Conservation (phyloP, 2,888 invertebrate species). For the Bibio marci region DNA sequence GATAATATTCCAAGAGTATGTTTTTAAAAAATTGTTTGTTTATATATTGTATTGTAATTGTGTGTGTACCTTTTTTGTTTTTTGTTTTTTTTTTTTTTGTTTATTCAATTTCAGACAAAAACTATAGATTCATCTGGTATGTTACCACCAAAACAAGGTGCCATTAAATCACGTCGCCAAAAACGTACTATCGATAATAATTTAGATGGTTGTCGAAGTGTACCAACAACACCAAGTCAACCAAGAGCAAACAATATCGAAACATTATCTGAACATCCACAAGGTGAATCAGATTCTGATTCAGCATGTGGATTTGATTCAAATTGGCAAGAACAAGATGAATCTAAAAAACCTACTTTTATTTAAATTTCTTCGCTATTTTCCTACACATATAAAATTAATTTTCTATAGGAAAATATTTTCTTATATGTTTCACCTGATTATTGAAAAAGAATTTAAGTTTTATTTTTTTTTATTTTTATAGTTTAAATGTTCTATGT, state of each 20-base stretch:
- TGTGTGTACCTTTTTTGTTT: no score
- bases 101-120: constrained; percentile 36
- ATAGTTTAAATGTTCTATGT: no score
- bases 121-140: constrained; percentile 27
- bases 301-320: constrained; percentile 74
- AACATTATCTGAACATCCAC: constrained; percentile 13
- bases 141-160: constrained; percentile 57
- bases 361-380: no score
- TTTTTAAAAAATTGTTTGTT: neutral
- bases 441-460: no score
- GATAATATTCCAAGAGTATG: constrained; percentile 61
- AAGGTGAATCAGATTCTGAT: constrained; percentile 69
- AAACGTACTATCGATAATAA: constrained; percentile 37
- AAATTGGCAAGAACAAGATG: constrained; percentile 36
- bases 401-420: no score
- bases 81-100: no score
- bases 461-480: no score
- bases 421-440: no score
- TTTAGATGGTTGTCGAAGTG: constrained; percentile 36
- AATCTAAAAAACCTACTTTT: no score
- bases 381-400: no score
- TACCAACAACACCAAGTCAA: constrained; percentile 53
- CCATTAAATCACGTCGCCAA: constrained; percentile 49
- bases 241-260: constrained; percentile 24
- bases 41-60: neutral